A percentile compares a stretch with the other conserved stretches of the same genome.
phyloP scores from a whole-genome alignment of 2,888 invertebrate genomes.

The Caenorhabditis macrosperma region DNA sequence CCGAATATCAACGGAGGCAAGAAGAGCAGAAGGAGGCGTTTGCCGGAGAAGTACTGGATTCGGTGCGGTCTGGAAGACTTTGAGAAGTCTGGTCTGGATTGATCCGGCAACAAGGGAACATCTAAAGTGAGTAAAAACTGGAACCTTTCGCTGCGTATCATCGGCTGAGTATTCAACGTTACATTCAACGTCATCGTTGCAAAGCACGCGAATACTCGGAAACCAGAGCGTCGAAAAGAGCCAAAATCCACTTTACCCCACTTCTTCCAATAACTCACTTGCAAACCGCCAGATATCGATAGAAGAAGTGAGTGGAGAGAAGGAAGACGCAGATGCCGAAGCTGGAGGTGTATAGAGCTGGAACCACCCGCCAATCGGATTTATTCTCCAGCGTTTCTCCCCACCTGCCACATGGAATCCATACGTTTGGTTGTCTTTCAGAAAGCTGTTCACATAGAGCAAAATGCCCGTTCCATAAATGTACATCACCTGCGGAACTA shows the following conservation, averaged over 20 bases:
- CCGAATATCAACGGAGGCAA: conserved; percentile 2
- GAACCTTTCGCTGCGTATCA: too few species aligned
- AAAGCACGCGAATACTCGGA: too few species aligned
- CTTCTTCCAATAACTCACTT: neutral
- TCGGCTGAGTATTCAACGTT: too few species aligned
- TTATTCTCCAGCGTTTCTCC: neutral
- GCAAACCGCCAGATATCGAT: conserved; percentile 26
- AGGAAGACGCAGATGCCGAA: conserved; percentile 14
- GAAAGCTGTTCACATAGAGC: conserved; percentile 20
- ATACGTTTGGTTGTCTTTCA: neutral
- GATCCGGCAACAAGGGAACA: too few species aligned
- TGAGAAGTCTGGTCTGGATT: too few species aligned
- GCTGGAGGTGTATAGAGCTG: conserved; percentile 23
- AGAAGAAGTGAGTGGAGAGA: conserved; percentile 24
- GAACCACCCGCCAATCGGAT: neutral
- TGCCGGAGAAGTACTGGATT: neutral
- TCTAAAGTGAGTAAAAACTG: too few species aligned
- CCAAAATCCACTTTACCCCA: neutral
- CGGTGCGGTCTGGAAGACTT: conserved; percentile 1
- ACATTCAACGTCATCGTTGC: too few species aligned
- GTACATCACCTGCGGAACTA: conserved; percentile 5
- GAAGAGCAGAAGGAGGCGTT: neutral
- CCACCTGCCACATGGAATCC: conserved; percentile 9
- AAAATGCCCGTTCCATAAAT: conserved; percentile 8
- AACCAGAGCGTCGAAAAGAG: too few species aligned